Conservation (phyloP, 2,113 vertebrate genomes). For the Chinchilla lanigera region DNA sequence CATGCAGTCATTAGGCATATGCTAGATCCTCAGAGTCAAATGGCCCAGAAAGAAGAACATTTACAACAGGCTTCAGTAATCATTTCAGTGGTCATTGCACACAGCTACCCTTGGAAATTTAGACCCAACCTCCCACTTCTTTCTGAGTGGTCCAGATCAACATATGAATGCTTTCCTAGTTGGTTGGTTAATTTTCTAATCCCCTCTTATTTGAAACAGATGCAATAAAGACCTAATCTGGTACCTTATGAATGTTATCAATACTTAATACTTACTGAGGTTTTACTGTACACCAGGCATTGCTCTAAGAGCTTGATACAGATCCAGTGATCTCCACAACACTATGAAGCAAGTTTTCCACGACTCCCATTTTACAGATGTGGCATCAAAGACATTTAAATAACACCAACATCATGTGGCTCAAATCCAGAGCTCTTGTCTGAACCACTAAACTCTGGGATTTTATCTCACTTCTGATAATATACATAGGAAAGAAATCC, state of each 20-base stretch:
- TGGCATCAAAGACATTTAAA: neutral
- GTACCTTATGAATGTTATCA: neutral
- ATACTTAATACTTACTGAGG: neutral
- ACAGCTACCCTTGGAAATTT: neutral
- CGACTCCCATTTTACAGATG: neutral
- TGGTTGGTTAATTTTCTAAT: neutral
- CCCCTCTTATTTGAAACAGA: constrained; percentile 13
- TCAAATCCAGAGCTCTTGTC: constrained; percentile 8
- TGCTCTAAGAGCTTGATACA: neutral
- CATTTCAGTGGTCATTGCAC: constrained; percentile 42
- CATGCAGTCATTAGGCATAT: constrained; percentile 59
- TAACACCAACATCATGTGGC: neutral
- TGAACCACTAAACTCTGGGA: neutral
- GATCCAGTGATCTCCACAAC: neutral
- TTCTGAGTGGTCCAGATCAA: constrained; percentile 7
- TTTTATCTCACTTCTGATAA: constrained; percentile 43
- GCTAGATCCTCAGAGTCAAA: constrained; percentile 54
- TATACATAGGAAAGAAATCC: neutral
- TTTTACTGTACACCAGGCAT: neutral
- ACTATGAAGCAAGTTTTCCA: neutral
- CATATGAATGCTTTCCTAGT: neutral
- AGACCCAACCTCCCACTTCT: neutral
- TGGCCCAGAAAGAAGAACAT: constrained; percentile 57
- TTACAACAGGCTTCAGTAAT: constrained; percentile 44
- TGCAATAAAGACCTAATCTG: neutral